Evolutionary conservation across 2,888 invertebrate genomes (phyloP).

Genomic region (Meta bourneti): DNA sequence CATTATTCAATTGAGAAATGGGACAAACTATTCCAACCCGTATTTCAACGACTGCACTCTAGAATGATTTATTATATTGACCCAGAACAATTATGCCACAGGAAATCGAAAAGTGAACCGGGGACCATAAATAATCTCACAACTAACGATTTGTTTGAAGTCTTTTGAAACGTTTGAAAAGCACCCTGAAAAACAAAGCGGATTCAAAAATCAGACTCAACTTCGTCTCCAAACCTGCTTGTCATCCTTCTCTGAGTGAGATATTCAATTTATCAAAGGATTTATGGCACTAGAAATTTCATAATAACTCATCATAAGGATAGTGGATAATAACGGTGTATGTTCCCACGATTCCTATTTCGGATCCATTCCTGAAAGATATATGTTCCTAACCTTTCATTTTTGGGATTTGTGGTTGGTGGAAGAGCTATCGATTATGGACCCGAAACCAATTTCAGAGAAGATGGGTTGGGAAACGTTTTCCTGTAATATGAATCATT

Average conservation of each 20-base stretch:
- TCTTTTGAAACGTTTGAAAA: background rate
- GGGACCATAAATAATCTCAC: background rate
- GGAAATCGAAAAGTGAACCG: background rate
- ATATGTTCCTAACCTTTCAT: conserved; percentile 59
- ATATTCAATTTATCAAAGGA: conserved; percentile 56
- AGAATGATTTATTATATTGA: background rate
- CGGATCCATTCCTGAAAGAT: conserved; percentile 57
- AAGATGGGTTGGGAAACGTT: conserved; percentile 40
- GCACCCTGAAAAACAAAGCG: background rate
- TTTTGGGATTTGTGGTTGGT: conserved; percentile 53
- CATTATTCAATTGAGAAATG: too few species aligned
- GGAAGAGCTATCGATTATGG: conserved; percentile 43
- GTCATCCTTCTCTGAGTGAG: conserved; percentile 31
- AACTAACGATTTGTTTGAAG: background rate
- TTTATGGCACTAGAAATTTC: conserved; percentile 50
- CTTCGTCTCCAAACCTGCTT: conserved; percentile 7
- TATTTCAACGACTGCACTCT: background rate
- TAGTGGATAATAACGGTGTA: conserved; percentile 45
- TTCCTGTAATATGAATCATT: conserved; percentile 62
- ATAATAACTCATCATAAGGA: conserved; percentile 41
- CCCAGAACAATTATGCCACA: background rate
- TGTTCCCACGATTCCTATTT: conserved; percentile 53
- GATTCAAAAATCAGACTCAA: background rate
- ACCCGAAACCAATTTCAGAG: conserved; percentile 60
- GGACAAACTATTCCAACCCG: too few species aligned